phyloP scores from a whole-genome alignment of 2,888 invertebrate genomes.

The Tenodera sinensis region DNA sequence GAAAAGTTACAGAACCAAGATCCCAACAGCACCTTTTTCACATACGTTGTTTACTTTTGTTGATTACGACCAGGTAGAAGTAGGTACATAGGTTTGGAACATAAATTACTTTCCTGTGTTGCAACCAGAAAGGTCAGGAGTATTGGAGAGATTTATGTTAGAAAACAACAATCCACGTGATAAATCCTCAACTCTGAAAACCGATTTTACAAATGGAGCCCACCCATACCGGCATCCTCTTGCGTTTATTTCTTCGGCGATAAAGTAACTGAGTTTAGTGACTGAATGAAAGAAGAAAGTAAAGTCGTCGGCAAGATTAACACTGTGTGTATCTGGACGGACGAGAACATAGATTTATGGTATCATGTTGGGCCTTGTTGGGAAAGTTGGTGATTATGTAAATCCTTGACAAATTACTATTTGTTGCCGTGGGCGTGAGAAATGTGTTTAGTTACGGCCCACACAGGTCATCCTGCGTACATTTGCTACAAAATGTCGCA shows the following conservation, averaged over 20 bases:
- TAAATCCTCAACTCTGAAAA: background rate
- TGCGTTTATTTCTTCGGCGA: background rate
- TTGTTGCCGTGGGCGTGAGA: background rate
- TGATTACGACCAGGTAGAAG: background rate
- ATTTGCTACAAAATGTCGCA: background rate
- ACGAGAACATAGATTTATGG: background rate
- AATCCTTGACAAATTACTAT: background rate
- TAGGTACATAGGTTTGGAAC: background rate
- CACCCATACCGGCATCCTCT: background rate
- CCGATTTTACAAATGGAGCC: background rate
- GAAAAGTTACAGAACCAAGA: too few species aligned
- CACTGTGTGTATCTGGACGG: background rate
- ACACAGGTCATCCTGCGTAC: background rate
- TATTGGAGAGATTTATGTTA: background rate
- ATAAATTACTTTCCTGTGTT: background rate
- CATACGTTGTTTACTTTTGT: background rate
- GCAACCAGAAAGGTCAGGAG: background rate
- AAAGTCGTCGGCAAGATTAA: background rate
- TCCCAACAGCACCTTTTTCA: background rate
- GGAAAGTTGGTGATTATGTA: background rate
- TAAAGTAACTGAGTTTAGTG: background rate
- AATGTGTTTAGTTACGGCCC: background rate
- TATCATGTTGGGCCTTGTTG: background rate
- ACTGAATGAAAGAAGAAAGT: background rate
- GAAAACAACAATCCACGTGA: background rate